These are phyloP conservation scores for Spilosoma lubricipeda DNA, from an alignment of 2,888 invertebrate genomes.

Conservation along the genomic window DNA sequence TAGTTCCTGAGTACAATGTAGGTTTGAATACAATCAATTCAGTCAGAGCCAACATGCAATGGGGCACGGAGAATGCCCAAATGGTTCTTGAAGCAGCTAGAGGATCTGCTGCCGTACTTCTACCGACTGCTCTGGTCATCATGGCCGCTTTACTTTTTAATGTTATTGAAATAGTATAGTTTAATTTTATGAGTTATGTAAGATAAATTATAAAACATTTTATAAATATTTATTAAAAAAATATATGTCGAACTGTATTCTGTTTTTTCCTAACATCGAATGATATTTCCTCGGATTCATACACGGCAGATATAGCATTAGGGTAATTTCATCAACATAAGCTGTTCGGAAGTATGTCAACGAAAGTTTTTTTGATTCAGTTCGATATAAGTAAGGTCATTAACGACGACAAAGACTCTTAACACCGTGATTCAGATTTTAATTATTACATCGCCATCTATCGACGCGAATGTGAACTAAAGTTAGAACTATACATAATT, in stretches of 20 bases:
- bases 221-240: conserved; percentile 11
- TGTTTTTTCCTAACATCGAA: neutral
- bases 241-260: neutral
- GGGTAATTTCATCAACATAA: neutral
- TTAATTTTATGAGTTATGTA: conserved; percentile 9
- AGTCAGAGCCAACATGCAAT: conserved; percentile 66
- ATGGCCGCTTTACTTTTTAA: conserved; percentile 57
- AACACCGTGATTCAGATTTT: too few relatives aligned
- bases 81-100: conserved; percentile 64
- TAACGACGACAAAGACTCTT: too few relatives aligned
- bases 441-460: too few relatives aligned
- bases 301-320: neutral
- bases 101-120: conserved; percentile 58
- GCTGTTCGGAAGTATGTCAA: too few relatives aligned
- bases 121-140: conserved; percentile 65
- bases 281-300: neutral
- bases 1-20: conserved; percentile 62
- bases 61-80: conserved; percentile 69
- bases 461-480: too few relatives aligned
- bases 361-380: too few relatives aligned
- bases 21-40: conserved; percentile 68
- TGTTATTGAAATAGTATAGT: conserved; percentile 60
- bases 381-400: too few relatives aligned
- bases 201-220: neutral
- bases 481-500: too few relatives aligned